Base-by-base conservation (phyloP, 2,113 vertebrate genomes). In the Morone chrysops region DNA sequence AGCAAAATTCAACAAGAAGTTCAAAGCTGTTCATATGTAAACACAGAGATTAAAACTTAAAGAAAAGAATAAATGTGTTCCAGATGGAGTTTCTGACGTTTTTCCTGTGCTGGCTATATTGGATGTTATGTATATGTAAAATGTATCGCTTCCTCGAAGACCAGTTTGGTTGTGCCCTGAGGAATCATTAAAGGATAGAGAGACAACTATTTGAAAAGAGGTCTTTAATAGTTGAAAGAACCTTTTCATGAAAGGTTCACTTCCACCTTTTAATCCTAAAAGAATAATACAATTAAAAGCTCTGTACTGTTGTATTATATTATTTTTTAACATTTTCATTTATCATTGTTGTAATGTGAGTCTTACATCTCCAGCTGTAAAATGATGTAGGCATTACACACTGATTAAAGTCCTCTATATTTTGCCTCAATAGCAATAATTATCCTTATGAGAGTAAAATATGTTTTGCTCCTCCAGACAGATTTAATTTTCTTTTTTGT, bases 1-100 rank as follows among this genome's bases (percentile, higher is more conserved):
- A 36, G 20, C 14, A 16, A 51, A 56, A 59, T 77, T 16, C 11
- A 48, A 31, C 25, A 43, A 48, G 18, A 12, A 36, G 6, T 20
- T 80, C 53, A 80, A n/a, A 65, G 60, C 48, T 60, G 41, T 38
- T 41, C 31, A 8, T 41, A 36, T 6, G 20, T 48, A 62, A 75
- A 78, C 13, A 54, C 25, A 50, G 9, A 67, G 60, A 74, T 40
- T 16, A 61, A 69, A 79, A 75, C 38, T 14, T 63, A 61, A 47
- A 56, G 9, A 50, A 65, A 71, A 41, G 25, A 63, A 16, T 2
- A 45, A 67, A 71, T n/a, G 16, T 22, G 16, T n/a, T 65, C 48
- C 36, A 51, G 6, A 43, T 70, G 66, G 6, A 43, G 8, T 11
- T 41, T 41, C 1, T 57, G 48, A 45, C 14, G 6, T 70, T 51